Percentiles rank a stretch among this genome's conserved stretches.
Conservation (phyloP, 2,797 vertebrate genomes). For the Halcyon chelicuti region DNA sequence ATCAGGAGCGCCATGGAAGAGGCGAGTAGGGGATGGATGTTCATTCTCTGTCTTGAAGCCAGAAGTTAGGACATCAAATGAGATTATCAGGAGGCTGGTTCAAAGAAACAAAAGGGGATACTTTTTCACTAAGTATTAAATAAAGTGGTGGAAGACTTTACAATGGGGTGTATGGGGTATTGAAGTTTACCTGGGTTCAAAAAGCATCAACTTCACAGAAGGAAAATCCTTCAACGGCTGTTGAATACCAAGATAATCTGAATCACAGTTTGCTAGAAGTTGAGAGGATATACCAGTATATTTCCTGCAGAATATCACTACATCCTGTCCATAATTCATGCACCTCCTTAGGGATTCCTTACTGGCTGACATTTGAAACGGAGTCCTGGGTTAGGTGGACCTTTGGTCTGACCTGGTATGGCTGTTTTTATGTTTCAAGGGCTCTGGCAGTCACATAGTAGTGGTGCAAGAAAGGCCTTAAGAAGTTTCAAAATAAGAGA, state of each 20-base stretch:
- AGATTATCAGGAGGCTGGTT: not conserved
- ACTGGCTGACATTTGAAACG: not conserved
- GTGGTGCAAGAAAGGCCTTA: conserved; percentile 25
- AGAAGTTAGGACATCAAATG: not conserved
- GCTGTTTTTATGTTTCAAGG: not conserved
- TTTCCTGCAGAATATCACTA: not conserved
- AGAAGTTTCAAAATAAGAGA: conserved; percentile 54
- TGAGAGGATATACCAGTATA: not conserved
- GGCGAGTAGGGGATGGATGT: not conserved
- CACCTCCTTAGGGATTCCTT: not conserved
- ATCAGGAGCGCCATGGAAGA: not conserved
- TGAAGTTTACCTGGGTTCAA: not conserved
- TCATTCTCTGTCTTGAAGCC: not conserved
- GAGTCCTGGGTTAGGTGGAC: not conserved
- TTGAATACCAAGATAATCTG: not conserved
- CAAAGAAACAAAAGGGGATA: not conserved
- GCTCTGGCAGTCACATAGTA: not conserved
- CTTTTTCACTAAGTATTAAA: not conserved
- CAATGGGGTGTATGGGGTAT: not conserved
- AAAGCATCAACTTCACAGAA: not conserved
- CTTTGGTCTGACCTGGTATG: not conserved
- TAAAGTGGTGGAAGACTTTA: not conserved
- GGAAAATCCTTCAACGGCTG: not conserved
- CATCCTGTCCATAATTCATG: not conserved
- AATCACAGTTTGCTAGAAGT: not conserved